Conservation (phyloP, 2,888 invertebrate species). For the Papilio demoleus region DNA sequence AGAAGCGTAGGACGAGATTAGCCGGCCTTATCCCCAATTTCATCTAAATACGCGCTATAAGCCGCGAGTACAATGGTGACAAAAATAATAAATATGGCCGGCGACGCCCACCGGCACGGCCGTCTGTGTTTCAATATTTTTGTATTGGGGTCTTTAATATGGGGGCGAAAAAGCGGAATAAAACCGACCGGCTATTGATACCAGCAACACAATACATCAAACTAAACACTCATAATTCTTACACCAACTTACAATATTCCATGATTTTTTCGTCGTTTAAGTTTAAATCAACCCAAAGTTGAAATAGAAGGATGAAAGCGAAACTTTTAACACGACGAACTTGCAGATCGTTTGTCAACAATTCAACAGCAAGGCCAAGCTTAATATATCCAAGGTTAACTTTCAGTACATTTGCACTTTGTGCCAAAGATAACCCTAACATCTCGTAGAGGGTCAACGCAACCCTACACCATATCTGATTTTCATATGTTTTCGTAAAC, state of each 20-base stretch:
- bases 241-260: slow-evolving; percentile 4
- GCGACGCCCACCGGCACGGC: slow-evolving; percentile 65
- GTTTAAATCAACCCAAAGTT: not conserved
- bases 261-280: not conserved
- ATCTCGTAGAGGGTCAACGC: slow-evolving; percentile 57
- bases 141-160: slow-evolving; percentile 72
- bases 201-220: slow-evolving; percentile 34
- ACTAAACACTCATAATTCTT: slow-evolving; percentile 24
- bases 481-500: slow-evolving; percentile 56
- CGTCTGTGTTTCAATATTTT: slow-evolving; percentile 74
- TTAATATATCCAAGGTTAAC: slow-evolving; percentile 46
- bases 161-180: slow-evolving; percentile 64
- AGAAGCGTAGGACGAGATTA: slow-evolving; percentile 72
- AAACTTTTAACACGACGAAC: not conserved
- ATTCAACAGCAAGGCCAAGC: slow-evolving; percentile 30
- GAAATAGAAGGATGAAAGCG: not conserved
- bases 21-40: slow-evolving; percentile 80
- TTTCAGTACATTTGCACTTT: slow-evolving; percentile 64
- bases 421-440: slow-evolving; percentile 51
- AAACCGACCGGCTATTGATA: slow-evolving; percentile 75
- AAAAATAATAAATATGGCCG: slow-evolving; percentile 81
- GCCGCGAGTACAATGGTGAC: slow-evolving; percentile 75
- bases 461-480: slow-evolving; percentile 61
- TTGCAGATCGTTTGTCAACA: not conserved
- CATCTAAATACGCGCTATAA: slow-evolving; percentile 82